These are phyloP conservation scores for Enteromius anoplus DNA, from an alignment of 2,797 vertebrate species.

Conservation along the genomic window DNA sequence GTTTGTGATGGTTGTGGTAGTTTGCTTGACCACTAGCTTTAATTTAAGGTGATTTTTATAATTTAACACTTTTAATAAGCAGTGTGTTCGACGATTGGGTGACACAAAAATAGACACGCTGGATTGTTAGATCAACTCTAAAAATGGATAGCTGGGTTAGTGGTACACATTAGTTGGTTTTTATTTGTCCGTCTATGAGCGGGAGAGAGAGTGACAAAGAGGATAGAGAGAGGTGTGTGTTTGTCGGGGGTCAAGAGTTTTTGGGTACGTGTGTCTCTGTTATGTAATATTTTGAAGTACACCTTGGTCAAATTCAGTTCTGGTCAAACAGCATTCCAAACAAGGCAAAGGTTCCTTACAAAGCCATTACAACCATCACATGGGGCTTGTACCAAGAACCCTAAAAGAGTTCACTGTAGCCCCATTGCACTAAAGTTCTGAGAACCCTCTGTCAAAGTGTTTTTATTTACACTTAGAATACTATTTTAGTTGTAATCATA, in stretches of 20 bases:
- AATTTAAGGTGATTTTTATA: neutral
- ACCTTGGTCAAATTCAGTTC: conserved; percentile 11
- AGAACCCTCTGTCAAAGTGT: neutral
- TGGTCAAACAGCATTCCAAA: conserved; percentile 38
- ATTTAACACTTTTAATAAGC: neutral
- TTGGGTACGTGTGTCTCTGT: neutral
- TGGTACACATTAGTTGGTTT: neutral
- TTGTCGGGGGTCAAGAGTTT: neutral
- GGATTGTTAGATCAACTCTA: neutral
- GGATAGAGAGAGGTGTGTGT: neutral
- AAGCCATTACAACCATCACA: neutral
- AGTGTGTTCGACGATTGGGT: neutral
- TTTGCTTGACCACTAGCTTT: neutral
- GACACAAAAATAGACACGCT: conserved; percentile 11
- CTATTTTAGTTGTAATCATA: conserved; percentile 8
- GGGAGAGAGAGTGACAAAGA: neutral
- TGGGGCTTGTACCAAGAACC: conserved; percentile 1
- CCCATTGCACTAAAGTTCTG: neutral
- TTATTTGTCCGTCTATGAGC: conserved; percentile 1
- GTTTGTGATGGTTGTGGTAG: neutral
- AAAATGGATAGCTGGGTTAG: neutral
- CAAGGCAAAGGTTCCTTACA: conserved; percentile 36
- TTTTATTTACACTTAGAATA: neutral
- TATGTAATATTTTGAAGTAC: conserved; percentile 36
- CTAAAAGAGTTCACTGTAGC: conserved; percentile 9